These are phyloP conservation scores for Lepidurus couesii DNA, from an alignment of 1,140 invertebrate species.

Conservation along the genomic window DNA sequence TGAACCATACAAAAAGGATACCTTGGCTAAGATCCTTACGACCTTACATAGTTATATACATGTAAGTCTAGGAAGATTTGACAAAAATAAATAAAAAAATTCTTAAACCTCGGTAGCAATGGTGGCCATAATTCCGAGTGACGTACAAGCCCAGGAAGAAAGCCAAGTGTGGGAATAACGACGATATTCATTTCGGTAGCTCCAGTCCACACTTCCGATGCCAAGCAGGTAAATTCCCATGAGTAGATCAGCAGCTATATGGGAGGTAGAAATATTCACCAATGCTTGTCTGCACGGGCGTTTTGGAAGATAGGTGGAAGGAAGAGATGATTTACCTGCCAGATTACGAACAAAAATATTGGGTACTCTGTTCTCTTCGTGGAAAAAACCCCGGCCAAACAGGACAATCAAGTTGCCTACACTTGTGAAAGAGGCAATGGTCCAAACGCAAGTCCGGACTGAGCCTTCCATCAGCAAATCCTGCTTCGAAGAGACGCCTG, in stretches of 20 bases:
- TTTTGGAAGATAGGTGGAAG: neutral
- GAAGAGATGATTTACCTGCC: conserved; percentile 49
- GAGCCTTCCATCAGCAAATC: conserved; percentile 59
- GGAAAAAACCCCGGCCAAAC: conserved; percentile 50
- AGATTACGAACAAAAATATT: conserved; percentile 62
- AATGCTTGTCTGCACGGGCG: neutral
- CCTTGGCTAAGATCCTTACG: no score
- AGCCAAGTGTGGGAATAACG: conserved; percentile 60
- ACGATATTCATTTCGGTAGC: conserved; percentile 59
- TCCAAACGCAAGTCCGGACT: conserved; percentile 61
- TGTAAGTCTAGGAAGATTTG: no score
- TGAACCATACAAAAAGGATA: neutral
- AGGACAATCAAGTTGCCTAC: conserved; percentile 63
- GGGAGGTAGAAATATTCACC: neutral
- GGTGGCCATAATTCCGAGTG: conserved; percentile 61
- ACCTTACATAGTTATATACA: no score
- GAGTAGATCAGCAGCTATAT: conserved; percentile 61
- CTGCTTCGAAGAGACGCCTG: conserved; percentile 58
- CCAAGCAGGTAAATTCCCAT: conserved; percentile 71
- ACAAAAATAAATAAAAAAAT: neutral
- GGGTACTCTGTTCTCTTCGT: conserved; percentile 30
- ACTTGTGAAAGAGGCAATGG: conserved; percentile 60
- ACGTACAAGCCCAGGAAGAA: conserved; percentile 58
- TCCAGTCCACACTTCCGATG: conserved; percentile 60
- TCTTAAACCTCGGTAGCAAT: conserved; percentile 59